Conservation (phyloP, 2,797 vertebrate genomes). For the Geotrypetes seraphini region DNA sequence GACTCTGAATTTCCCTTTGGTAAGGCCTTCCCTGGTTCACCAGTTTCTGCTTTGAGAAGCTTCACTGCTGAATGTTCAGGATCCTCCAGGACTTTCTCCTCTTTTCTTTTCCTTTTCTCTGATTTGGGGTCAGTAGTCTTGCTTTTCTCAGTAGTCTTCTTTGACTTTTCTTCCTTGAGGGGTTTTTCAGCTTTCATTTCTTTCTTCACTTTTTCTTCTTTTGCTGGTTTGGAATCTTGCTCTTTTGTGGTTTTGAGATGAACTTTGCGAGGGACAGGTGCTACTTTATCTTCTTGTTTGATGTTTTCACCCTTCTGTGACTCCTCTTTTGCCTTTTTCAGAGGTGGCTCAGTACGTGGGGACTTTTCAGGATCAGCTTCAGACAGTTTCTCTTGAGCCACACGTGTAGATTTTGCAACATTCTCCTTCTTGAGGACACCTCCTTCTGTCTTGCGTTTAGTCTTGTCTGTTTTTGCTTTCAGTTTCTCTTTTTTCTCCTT, state of each 20-base stretch:
- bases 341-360: constrained; percentile 45
- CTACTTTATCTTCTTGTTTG: constrained; percentile 58
- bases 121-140: constrained; percentile 56
- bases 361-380: constrained; percentile 58
- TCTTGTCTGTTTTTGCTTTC: constrained; percentile 55
- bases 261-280: constrained; percentile 53
- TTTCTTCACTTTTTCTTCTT: constrained; percentile 60
- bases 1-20: constrained; percentile 53
- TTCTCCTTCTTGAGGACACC: constrained; percentile 52
- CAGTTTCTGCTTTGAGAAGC: constrained; percentile 40
- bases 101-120: constrained; percentile 72
- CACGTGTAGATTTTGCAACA: constrained; percentile 30
- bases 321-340: constrained; percentile 70
- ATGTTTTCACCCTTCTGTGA: constrained; percentile 49
- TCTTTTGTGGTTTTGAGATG: constrained; percentile 60
- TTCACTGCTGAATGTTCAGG: constrained; percentile 43
- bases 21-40: constrained; percentile 41
- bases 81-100: constrained; percentile 54
- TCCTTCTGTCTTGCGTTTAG: constrained; percentile 67
- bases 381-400: constrained; percentile 42
- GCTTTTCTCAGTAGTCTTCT: constrained; percentile 49
- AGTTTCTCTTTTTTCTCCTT: constrained; percentile 73
- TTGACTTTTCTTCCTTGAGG: constrained; percentile 57
- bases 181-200: constrained; percentile 48
- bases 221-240: constrained; percentile 43